These are phyloP conservation scores for Cygnus buccinator DNA, from an alignment of 2,113 vertebrate genomes.

Conservation along the genomic window DNA sequence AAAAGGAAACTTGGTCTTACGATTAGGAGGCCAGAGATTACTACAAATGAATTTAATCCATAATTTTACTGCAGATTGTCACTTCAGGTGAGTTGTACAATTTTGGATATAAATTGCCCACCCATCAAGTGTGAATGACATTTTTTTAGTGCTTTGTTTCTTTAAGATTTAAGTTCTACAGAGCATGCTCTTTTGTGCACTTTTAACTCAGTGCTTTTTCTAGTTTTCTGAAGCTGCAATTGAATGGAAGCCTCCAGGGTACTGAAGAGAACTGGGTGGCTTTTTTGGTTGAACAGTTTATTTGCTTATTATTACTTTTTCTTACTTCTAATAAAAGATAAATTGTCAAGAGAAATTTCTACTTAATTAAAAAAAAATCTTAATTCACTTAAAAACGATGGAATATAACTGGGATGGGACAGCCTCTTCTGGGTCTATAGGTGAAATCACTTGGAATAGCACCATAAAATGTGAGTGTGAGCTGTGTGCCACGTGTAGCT, in stretches of 20 bases:
- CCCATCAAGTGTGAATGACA: accelerated
- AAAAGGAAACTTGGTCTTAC: neutral
- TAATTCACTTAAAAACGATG: neutral
- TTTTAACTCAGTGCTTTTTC: neutral
- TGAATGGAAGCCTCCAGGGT: neutral
- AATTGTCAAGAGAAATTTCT: neutral
- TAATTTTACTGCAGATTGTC: neutral
- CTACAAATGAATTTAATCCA: neutral
- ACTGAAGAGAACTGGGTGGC: neutral
- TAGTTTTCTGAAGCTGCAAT: neutral
- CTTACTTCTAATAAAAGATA: neutral
- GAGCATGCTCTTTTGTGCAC: neutral
- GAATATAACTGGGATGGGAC: neutral
- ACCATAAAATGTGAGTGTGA: neutral
- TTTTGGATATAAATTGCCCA: neutral
- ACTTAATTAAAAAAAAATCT: neutral
- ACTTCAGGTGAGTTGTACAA: neutral
- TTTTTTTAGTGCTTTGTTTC: neutral
- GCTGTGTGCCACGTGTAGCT: neutral
- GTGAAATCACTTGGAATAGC: neutral
- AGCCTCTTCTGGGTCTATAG: neutral
- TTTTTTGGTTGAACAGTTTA: neutral
- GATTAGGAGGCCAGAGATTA: accelerated
- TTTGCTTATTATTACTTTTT: neutral
- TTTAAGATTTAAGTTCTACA: neutral